Base-by-base conservation (phyloP, 2,888 invertebrate species). In the Pelosia muscerda region DNA sequence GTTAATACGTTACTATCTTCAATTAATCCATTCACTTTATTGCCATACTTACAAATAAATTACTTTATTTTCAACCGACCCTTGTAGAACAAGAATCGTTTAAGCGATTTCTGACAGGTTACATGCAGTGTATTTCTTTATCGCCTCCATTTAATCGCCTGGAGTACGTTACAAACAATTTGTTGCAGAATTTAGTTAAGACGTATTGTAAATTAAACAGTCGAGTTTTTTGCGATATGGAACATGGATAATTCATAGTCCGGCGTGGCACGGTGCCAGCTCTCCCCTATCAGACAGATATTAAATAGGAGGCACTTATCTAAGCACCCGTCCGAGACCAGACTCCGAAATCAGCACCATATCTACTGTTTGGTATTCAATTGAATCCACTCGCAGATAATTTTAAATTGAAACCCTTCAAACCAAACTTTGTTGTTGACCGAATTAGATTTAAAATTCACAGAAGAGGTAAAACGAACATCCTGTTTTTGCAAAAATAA, bases 301-400 rank as follows among this genome's bases (percentile, higher is more conserved):
- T 91, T 89, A 89, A 93, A 87, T 91, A 94, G 86, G 86, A 85
- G 75, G 88, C 90, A 89, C 88, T 91, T 92, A 90, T 92, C 90
- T 90, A 86, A 86, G 82, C 83, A 81, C 70, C 81, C 83, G 84
- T 79, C 86, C 84, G 78, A 73, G 78, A 70, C 83, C 84, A 86
- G 86, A 85, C 85, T 86, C 80, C 77, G n/a, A 84, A 85, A 88
- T 92, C 90, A 88, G 88, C 88, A 86, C 84, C 87, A 89, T 88
- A 86, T 79, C 74, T 73, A 81, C 82, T 85, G 78, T 87, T 87
- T 85, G 83, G 85, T 87, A 90, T 90, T 89, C 88, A 86, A 89
- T 90, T 89, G 85, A 85, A 88, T 86, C 84, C 73, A 79, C 80
- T 72, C 75, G 72, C 70, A 80, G 76, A 83, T 82, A 76, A 76